A percentile compares a stretch with the other conserved stretches of the same genome.
Conservation (phyloP, 2,113 vertebrate species). For the Neogobius melanostomus region DNA sequence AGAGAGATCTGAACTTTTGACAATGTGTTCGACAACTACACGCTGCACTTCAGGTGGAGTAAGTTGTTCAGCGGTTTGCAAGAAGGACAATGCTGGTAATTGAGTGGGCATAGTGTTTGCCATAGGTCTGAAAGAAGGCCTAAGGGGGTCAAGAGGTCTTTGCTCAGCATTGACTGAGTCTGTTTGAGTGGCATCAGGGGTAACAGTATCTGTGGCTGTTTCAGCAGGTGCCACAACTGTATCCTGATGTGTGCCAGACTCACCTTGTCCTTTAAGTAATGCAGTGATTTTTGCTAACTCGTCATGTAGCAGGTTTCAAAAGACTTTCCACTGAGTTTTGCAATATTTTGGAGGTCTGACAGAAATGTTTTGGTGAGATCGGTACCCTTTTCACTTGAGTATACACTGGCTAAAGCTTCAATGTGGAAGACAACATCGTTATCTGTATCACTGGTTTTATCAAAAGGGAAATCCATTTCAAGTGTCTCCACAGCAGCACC, state of each 20-base stretch:
- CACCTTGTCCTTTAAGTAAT: neutral
- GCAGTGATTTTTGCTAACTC: neutral
- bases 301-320: neutral
- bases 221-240: neutral
- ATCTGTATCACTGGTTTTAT: neutral
- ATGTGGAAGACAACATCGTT: neutral
- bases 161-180: neutral
- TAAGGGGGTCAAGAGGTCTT: no score
- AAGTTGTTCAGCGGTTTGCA: neutral
- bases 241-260: neutral
- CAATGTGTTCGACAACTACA: neutral
- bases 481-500: neutral
- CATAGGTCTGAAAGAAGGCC: no score
- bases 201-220: neutral
- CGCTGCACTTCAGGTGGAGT: neutral
- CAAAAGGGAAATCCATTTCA: neutral
- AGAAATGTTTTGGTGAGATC: neutral
- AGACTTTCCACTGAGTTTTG: neutral
- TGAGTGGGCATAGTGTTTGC: no score
- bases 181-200: neutral
- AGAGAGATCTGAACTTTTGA: neutral
- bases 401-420: neutral
- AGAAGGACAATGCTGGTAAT: no score
- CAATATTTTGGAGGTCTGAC: neutral
- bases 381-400: neutral